Conservation (phyloP, 2,888 invertebrate species). For the Kuschelorhynchus macadamiae region DNA sequence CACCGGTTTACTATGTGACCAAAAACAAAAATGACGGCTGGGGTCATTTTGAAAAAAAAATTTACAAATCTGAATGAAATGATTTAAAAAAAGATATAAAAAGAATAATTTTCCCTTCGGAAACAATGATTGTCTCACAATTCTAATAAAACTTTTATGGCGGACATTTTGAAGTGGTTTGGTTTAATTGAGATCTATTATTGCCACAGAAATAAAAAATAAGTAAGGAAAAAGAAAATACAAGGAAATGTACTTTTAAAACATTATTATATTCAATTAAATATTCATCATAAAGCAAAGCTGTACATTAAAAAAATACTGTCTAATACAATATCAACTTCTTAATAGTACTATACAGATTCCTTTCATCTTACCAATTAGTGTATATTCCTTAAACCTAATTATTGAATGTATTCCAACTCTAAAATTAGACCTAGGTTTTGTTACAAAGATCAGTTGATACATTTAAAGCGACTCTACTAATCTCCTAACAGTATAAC, state of each 20-base stretch:
- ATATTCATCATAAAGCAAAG: conserved; percentile 66
- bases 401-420: conserved; percentile 63
- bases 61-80: too few species aligned
- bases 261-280: conserved; percentile 41
- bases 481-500: not conserved
- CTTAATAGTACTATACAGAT: conserved; percentile 60
- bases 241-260: conserved; percentile 26
- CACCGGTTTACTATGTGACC: too few species aligned
- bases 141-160: too few species aligned
- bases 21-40: too few species aligned
- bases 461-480: conserved; percentile 31
- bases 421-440: conserved; percentile 44
- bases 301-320: conserved; percentile 70
- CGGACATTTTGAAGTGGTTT: too few species aligned
- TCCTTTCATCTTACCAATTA: conserved; percentile 54
- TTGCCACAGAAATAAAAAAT: too few species aligned
- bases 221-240: not conserved
- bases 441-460: conserved; percentile 33
- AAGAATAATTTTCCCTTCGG: too few species aligned
- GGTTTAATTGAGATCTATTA: too few species aligned
- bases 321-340: conserved; percentile 66
- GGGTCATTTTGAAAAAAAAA: too few species aligned
- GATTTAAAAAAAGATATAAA: too few species aligned
- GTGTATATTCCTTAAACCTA: conserved; percentile 61
- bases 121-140: too few species aligned